A percentile compares a stretch with the other conserved stretches of the same genome.
phyloP scores from a whole-genome alignment of 1,140 invertebrate genomes.

The honey bee (Apis mellifera) region Amel_HAv3.1 CM009933.2:5224001-5224500 shows the following conservation, averaged over 20 bases:
- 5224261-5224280: background rate
- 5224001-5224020: no score
- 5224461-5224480: background rate
- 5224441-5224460: background rate
- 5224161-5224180: no score
- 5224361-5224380: slow-evolving; percentile 19
- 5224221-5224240: no score
- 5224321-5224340: background rate
- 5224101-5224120: no score
- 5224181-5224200: background rate
- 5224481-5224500: background rate
- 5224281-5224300: background rate
- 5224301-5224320: background rate
- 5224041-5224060: no score
- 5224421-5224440: background rate
- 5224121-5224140: no score
- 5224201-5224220: background rate
- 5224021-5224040: no score
- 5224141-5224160: no score
- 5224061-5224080: no score
- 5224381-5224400: slow-evolving; percentile 32
- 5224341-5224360: slow-evolving; percentile 11
- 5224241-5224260: background rate
- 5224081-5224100: no score
- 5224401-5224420: slow-evolving; percentile 12